phyloP scores from a whole-genome alignment of 2,113 vertebrate species.

The Desmodus rotundus region DNA sequence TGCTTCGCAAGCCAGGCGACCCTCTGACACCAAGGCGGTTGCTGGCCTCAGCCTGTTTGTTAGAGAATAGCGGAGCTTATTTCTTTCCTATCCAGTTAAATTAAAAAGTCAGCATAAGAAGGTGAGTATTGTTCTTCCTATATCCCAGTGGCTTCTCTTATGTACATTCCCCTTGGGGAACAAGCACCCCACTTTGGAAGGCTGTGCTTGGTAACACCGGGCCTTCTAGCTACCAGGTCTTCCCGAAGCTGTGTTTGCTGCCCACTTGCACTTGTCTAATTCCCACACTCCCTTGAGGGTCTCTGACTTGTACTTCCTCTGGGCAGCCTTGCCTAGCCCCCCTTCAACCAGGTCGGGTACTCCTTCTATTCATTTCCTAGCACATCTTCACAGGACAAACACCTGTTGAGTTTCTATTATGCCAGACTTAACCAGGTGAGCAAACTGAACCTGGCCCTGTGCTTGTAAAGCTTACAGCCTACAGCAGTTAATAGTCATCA shows the following conservation, averaged over 20 bases:
- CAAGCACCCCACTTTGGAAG: not conserved
- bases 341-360: not conserved
- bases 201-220: not conserved
- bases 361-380: not conserved
- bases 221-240: not conserved
- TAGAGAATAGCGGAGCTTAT: not conserved
- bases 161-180: too few species aligned
- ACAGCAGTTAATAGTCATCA: not conserved
- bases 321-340: not conserved
- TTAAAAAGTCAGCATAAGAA: not conserved
- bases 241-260: not conserved
- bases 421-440: not conserved
- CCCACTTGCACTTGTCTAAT: not conserved
- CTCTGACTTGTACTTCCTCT: not conserved
- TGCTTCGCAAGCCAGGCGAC: not conserved
- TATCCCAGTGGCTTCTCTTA: not conserved
- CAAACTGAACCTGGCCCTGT: not conserved
- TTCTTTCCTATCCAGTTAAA: not conserved
- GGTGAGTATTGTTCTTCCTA: not conserved
- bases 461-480: not conserved
- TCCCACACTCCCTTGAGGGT: not conserved
- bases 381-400: not conserved
- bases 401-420: not conserved
- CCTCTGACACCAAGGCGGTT: accelerated
- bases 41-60: not conserved